Evolutionary conservation across 1,140 invertebrate genomes (phyloP), one percentile per base, ranked within the genome.

Genomic region (Megathymus violae): DNA sequence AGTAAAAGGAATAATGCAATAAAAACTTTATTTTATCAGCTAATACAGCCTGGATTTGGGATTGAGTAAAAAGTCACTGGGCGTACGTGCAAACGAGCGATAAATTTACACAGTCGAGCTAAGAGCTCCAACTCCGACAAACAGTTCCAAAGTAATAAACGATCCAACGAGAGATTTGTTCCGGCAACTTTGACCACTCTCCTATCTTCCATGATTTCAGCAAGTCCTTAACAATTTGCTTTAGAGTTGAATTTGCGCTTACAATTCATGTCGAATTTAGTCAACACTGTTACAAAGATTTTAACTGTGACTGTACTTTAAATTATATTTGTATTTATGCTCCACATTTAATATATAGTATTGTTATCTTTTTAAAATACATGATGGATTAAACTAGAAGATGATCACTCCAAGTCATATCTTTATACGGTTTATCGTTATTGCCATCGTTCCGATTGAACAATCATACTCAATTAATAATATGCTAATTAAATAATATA

Each of bases 81-180:
- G 31, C 44, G 56, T 60, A 60, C 56, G 56, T 48, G 44, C 38
- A 60, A 60, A 60, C 43, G 47, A 34, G 16, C 56, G 56, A 48
- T 60, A 60, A 60, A 60, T 60, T 60, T 60, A 48, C 44, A 38
- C 43, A 19, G 56, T 40, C n/a, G 38, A 48, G 56, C 56, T 47
- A 60, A 60, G 47, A 60, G 56, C 44, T 48, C 36, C 46, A 44
- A 60, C 44, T 60, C 17, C 56, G 43, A 36, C 43, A 48, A 60
- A 60, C 56, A 46, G 31, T 60, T 41, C 13, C 56, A 34, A 60
- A 48, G 43, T 60, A 60, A 48, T 48, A 60, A 48, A 47, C 56
- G 56, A 47, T 31, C 44, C 47, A 34, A 17, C 31, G 31, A 38
- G 44, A 59, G 43, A 60, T 60, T 59, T 59, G 54, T 59, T 47